Evolutionary conservation across 2,113 vertebrate species (phyloP).

Genomic region (Thalassoma bifasciatum): DNA sequence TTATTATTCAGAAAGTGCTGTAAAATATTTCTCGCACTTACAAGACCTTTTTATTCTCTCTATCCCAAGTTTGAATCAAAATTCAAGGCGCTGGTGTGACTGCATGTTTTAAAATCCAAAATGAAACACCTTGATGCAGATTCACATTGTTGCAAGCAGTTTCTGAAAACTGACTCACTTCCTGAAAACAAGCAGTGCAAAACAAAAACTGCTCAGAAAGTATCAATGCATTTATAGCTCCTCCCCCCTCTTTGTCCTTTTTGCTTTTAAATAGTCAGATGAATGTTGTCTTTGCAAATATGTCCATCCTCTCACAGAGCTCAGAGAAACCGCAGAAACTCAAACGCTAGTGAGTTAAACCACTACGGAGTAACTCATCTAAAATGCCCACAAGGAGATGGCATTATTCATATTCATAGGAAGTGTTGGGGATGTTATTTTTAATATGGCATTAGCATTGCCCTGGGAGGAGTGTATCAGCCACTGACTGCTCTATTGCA

Average conservation of each 20-base stretch:
- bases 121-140: no score
- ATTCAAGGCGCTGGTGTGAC: no score
- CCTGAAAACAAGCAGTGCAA: no score
- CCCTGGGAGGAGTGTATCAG: constrained; percentile 76
- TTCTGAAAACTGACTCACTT: no score
- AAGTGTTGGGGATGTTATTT: constrained; percentile 81
- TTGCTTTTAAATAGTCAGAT: constrained; percentile 31
- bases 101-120: no score
- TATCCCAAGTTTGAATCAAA: no score
- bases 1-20: no score
- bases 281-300: constrained; percentile 39
- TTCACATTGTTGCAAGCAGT: no score
- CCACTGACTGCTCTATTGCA: constrained; percentile 78
- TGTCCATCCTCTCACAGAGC: constrained; percentile 41
- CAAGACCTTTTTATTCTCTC: no score
- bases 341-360: constrained; percentile 72
- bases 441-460: constrained; percentile 83
- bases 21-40: no score
- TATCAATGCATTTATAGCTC: neutral
- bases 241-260: neutral
- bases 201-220: no score
- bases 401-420: constrained; percentile 80
- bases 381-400: constrained; percentile 79
- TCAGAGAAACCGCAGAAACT: constrained; percentile 54
- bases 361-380: constrained; percentile 74